A percentile compares a stretch with the other conserved stretches of the same genome.
phyloP scores from a whole-genome alignment of 2,888 invertebrate species.

The Parnassius orleans region DNA sequence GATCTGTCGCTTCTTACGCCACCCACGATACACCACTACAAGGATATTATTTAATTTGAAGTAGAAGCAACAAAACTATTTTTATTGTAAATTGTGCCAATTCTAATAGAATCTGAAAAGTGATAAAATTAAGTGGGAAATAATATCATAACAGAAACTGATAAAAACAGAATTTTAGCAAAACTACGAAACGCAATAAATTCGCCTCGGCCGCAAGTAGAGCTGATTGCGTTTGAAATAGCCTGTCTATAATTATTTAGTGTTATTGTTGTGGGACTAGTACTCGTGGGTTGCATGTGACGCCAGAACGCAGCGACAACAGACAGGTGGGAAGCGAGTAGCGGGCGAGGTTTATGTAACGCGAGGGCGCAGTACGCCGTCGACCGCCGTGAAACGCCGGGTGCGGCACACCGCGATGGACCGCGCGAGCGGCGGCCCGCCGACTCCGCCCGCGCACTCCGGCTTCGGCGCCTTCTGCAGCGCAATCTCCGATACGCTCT shows the following conservation, averaged over 20 bases:
- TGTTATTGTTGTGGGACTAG: constrained; percentile 65
- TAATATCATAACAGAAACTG: no score
- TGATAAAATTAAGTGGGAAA: no score
- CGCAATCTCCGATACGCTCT: constrained; percentile 75
- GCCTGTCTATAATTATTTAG: constrained; percentile 73
- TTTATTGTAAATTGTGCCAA: no score
- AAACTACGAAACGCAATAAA: not conserved
- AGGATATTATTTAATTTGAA: no score
- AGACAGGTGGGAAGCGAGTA: constrained; percentile 72
- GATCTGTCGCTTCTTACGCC: no score
- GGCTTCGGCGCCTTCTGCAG: constrained; percentile 78
- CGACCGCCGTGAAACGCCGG: constrained; percentile 55
- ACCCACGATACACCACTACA: no score
- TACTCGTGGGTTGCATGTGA: constrained; percentile 53
- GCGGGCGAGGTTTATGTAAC: constrained; percentile 70
- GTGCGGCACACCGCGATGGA: constrained; percentile 55
- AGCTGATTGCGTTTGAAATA: constrained; percentile 64
- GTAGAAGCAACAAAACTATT: no score
- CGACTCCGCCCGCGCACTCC: constrained; percentile 55
- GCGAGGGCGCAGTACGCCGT: constrained; percentile 63
- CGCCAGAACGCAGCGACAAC: constrained; percentile 74
- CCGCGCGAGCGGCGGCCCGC: constrained; percentile 58
- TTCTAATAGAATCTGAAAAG: no score
- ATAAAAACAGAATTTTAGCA: no score
- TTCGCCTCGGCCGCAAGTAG: constrained; percentile 45